Percentiles rank a stretch among this genome's conserved stretches.
Conservation (phyloP, 2,797 vertebrate genomes). For the Parotocinclus haroldoi region DNA sequence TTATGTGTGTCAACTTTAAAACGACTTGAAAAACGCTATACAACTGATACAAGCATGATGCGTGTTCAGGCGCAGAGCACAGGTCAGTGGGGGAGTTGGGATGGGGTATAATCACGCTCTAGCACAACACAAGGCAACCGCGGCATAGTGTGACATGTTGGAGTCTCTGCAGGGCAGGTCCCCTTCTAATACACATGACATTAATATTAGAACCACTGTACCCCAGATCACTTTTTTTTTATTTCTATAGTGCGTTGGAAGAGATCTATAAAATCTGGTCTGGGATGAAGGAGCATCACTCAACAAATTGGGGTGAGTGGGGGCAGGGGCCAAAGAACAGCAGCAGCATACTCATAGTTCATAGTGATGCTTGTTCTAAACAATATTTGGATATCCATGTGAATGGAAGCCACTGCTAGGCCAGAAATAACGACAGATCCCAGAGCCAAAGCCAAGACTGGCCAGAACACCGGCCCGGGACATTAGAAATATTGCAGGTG, state of each 20-base stretch:
- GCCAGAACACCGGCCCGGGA: conserved; percentile 55
- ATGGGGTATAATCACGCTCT: too few relatives aligned
- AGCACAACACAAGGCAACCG: not conserved
- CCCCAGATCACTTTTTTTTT: conserved; percentile 69
- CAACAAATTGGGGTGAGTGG: conserved; percentile 49
- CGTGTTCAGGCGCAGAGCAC: too few relatives aligned
- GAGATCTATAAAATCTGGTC: conserved; percentile 53
- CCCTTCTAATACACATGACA: conserved; percentile 54
- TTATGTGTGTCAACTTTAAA: too few relatives aligned
- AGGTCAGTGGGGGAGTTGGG: too few relatives aligned
- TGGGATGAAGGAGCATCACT: conserved; percentile 70
- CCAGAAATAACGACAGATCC: conserved; percentile 58
- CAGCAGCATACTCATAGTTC: conserved; percentile 56
- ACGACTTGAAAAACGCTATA: too few relatives aligned
- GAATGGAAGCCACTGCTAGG: conserved; percentile 47
- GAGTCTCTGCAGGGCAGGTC: conserved; percentile 24
- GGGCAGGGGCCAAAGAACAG: conserved; percentile 43
- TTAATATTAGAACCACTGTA: conserved; percentile 64
- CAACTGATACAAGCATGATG: too few relatives aligned
- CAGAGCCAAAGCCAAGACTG: conserved; percentile 33
- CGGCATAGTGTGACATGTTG: conserved; percentile 5
- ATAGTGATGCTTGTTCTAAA: conserved; percentile 69
- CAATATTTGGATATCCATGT: conserved; percentile 71
- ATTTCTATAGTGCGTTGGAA: conserved; percentile 54
- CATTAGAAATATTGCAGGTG: conserved; percentile 65